These are phyloP conservation scores for Mugil cephalus DNA, from an alignment of 2,113 vertebrate species.

Conservation along the genomic window DNA sequence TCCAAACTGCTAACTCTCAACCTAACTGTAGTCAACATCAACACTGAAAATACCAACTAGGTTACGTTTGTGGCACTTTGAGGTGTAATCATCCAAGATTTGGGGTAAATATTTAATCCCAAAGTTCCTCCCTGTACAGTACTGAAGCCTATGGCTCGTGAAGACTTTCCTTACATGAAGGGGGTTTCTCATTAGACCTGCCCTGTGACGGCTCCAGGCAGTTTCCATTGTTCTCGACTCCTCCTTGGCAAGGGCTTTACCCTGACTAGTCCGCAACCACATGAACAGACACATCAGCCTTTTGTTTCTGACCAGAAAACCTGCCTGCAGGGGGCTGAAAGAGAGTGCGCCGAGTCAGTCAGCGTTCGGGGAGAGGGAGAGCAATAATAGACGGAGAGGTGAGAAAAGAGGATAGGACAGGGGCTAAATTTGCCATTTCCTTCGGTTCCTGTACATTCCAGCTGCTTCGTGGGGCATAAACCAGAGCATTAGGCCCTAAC, in stretches of 20 bases:
- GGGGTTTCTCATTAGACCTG: slow-evolving; percentile 57
- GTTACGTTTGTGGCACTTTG: slow-evolving; percentile 17
- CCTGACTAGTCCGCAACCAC: slow-evolving; percentile 45
- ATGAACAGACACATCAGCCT: slow-evolving; percentile 65
- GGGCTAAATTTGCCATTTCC: slow-evolving; percentile 61
- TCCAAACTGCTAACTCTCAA: slow-evolving; percentile 27
- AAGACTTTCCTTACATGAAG: slow-evolving; percentile 31
- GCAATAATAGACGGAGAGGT: slow-evolving; percentile 21
- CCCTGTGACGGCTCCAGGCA: slow-evolving; percentile 53
- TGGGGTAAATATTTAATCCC: slow-evolving; percentile 26
- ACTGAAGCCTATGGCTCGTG: slow-evolving; percentile 31
- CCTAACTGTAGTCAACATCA: slow-evolving; percentile 8
- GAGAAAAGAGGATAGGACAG: slow-evolving; percentile 22
- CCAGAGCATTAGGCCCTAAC: slow-evolving; percentile 64
- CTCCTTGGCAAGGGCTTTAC: slow-evolving; percentile 51
- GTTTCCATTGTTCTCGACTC: slow-evolving; percentile 58
- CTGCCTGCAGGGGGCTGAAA: slow-evolving; percentile 65
- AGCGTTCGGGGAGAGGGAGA: slow-evolving; percentile 16
- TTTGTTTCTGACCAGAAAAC: slow-evolving; percentile 70
- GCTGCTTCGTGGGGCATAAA: slow-evolving; percentile 79
- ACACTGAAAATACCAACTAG: slow-evolving; percentile 28
- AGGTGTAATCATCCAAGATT: slow-evolving; percentile 28
- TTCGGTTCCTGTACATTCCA: slow-evolving; percentile 80
- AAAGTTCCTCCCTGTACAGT: slow-evolving; percentile 30
- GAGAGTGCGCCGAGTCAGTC: slow-evolving; percentile 44